A percentile compares a stretch with the other conserved stretches of the same genome.
Evolutionary conservation across 2,113 vertebrate species (phyloP).

Genomic region (Herpailurus yagouaroundi): DNA sequence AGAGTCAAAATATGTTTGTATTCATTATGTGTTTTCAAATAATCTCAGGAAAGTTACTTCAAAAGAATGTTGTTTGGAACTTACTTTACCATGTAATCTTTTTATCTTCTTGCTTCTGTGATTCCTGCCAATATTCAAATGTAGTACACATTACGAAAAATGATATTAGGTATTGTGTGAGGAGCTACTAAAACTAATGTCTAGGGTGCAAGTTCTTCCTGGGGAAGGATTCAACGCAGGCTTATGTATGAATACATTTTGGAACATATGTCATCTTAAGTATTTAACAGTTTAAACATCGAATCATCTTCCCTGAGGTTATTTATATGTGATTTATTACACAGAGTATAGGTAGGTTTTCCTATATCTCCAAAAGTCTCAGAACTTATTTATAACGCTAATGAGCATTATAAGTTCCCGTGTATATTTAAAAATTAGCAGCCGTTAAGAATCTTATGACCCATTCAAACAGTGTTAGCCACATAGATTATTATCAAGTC

Average conservation of each 20-base stretch:
- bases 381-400: not conserved
- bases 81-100: not conserved
- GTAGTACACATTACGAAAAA: not conserved
- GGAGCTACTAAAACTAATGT: not conserved
- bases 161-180: not conserved
- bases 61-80: not conserved
- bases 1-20: not conserved
- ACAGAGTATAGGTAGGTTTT: not conserved
- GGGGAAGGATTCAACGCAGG: not conserved
- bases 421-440: constrained; percentile 15
- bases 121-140: not conserved
- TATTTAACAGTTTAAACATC: not conserved
- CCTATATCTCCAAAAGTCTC: not conserved
- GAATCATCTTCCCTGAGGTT: not conserved
- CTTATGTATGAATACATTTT: not conserved
- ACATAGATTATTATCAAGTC: not conserved
- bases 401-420: not conserved
- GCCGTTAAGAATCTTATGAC: constrained; percentile 54
- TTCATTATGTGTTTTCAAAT: not conserved
- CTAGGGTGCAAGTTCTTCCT: not conserved
- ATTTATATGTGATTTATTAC: constrained; percentile 17
- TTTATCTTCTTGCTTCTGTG: not conserved
- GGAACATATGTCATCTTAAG: not conserved
- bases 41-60: constrained; percentile 3
- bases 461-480: not conserved